These are phyloP conservation scores for Zeuzera pyrina DNA, from an alignment of 2,888 invertebrate genomes.

Conservation along the genomic window DNA sequence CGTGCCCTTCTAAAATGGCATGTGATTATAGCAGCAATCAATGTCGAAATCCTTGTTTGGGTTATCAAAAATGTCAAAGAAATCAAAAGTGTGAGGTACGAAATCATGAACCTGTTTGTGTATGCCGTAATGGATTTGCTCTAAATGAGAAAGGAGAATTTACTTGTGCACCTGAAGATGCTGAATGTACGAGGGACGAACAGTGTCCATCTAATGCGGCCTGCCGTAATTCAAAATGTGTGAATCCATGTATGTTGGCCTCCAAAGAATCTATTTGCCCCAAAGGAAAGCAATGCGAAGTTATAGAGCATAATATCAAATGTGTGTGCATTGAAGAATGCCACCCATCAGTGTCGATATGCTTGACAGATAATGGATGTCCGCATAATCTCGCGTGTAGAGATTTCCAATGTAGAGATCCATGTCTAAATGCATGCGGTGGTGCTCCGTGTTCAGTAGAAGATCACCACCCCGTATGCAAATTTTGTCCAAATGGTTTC, in stretches of 20 bases:
- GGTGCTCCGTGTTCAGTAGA: slow-evolving; percentile 94
- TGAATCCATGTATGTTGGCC: slow-evolving; percentile 88
- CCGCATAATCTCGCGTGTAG: slow-evolving; percentile 88
- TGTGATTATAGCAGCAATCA: slow-evolving; percentile 80
- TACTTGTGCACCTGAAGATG: slow-evolving; percentile 86
- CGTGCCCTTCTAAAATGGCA: slow-evolving; percentile 83
- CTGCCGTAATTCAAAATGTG: slow-evolving; percentile 87
- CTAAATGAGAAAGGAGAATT: slow-evolving; percentile 90
- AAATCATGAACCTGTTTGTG: slow-evolving; percentile 87
- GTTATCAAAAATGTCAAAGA: slow-evolving; percentile 80
- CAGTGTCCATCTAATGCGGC: slow-evolving; percentile 91
- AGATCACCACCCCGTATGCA: slow-evolving; percentile 95
- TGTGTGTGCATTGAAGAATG: slow-evolving; percentile 92
- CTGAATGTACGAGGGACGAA: slow-evolving; percentile 85
- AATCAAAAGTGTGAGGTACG: slow-evolving; percentile 92
- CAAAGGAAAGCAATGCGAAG: slow-evolving; percentile 88
- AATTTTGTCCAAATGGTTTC: slow-evolving; percentile 96
- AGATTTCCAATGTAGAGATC: slow-evolving; percentile 92
- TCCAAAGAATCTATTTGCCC: slow-evolving; percentile 79
- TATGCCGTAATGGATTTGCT: slow-evolving; percentile 90
- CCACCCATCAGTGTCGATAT: slow-evolving; percentile 88
- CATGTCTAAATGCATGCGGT: slow-evolving; percentile 89
- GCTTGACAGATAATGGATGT: slow-evolving; percentile 91
- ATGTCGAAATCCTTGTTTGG: slow-evolving; percentile 86
- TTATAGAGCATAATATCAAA: slow-evolving; percentile 87